Percentiles rank a stretch among this genome's conserved stretches.
phyloP scores from a whole-genome alignment of 2,113 vertebrate species.

The Tichodroma muraria region DNA sequence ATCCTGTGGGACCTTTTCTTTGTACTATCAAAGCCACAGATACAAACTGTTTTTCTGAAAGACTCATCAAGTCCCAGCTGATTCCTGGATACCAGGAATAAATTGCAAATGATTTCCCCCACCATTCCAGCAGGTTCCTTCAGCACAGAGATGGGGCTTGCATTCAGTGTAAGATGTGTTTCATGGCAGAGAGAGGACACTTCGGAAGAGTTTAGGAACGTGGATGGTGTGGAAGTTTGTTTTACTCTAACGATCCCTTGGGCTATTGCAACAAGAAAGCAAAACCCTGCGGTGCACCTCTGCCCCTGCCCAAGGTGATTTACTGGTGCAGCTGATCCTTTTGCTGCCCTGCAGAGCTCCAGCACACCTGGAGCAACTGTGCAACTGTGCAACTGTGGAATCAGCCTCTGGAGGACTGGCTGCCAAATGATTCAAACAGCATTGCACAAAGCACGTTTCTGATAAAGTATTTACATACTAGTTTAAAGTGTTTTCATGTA shows the following conservation, averaged over 20 bases:
- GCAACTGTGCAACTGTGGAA: neutral
- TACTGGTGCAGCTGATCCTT: neutral
- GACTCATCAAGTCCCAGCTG: neutral
- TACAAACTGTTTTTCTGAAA: neutral
- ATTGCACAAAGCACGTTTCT: neutral
- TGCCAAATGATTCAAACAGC: neutral
- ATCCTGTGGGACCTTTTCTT: neutral
- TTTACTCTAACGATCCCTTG: neutral
- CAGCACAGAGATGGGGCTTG: neutral
- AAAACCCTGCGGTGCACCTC: neutral
- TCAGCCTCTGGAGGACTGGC: neutral
- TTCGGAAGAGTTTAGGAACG: neutral
- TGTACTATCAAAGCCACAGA: neutral
- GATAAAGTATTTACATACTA: neutral
- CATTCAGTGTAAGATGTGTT: neutral
- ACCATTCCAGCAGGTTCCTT: neutral
- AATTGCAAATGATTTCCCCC: neutral
- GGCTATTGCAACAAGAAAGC: neutral
- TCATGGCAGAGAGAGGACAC: neutral
- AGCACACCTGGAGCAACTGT: neutral
- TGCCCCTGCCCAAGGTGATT: neutral
- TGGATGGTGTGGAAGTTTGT: neutral
- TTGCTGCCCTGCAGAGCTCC: neutral
- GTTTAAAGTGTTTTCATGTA: neutral
- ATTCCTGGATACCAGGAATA: neutral